phyloP scores from a whole-genome alignment of 2,113 vertebrate species.

The Tylochromis polylepis region DNA sequence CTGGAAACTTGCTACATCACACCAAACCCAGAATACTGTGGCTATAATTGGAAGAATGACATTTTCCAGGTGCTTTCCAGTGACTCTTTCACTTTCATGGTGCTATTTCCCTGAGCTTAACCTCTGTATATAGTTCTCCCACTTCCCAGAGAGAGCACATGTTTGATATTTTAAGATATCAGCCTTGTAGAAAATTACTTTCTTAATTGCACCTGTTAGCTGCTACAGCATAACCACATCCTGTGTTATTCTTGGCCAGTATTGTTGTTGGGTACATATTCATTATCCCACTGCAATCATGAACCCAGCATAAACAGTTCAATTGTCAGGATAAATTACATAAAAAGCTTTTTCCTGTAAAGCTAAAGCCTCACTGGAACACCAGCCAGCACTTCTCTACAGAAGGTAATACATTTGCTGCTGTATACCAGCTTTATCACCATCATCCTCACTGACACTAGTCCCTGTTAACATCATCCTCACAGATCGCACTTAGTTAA shows the following conservation, averaged over 20 bases:
- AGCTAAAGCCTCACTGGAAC: neutral
- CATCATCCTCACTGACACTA: neutral
- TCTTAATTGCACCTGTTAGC: constrained; percentile 7
- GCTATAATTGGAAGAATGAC: neutral
- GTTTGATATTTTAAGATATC: neutral
- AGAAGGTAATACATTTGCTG: neutral
- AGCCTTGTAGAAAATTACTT: neutral
- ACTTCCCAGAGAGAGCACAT: neutral
- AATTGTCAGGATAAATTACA: neutral
- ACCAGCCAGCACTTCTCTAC: neutral
- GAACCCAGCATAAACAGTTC: neutral
- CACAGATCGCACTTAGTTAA: constrained; percentile 2
- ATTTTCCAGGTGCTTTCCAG: constrained; percentile 21
- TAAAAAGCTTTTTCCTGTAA: neutral
- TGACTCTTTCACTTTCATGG: constrained; percentile 4
- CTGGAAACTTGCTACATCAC: neutral
- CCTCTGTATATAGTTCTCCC: neutral
- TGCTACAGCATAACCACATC: neutral
- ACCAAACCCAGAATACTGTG: neutral
- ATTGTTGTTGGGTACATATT: neutral
- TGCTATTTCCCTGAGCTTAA: neutral
- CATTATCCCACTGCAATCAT: neutral
- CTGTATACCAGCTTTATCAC: constrained; percentile 9
- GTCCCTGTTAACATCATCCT: neutral
- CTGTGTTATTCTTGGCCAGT: neutral